Evolutionary conservation across 1,140 invertebrate species (phyloP).

Genomic region (Wasmannia auropunctata): DNA sequence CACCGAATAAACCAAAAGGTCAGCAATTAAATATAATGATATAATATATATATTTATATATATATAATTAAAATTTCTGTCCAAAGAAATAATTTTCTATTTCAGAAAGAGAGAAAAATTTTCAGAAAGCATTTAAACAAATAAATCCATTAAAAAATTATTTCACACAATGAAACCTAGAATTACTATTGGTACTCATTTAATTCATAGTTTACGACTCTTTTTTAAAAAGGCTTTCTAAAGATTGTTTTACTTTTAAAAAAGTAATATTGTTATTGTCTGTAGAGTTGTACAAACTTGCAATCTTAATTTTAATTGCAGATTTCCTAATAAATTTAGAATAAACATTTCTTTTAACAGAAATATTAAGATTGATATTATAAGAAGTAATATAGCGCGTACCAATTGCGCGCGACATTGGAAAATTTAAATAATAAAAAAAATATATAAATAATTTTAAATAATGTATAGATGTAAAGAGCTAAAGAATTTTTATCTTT

Average conservation of each 20-base stretch:
- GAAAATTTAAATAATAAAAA: too few relatives aligned
- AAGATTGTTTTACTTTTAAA: too few relatives aligned
- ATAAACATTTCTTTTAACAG: neutral
- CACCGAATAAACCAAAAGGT: conserved; percentile 73
- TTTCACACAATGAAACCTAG: neutral
- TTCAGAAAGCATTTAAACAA: neutral
- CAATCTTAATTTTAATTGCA: neutral
- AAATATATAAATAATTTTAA: neutral
- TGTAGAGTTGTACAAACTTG: neutral
- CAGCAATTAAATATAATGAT: neutral
- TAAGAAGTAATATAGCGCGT: too few relatives aligned
- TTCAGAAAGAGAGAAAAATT: neutral
- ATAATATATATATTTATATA: neutral
- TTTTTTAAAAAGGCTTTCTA: too few relatives aligned
- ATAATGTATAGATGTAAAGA: neutral
- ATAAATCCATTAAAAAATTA: neutral
- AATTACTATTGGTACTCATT: neutral
- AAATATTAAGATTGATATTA: neutral
- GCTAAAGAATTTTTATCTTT: neutral
- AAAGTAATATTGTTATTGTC: too few relatives aligned
- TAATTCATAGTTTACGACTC: neutral
- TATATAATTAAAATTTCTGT: neutral
- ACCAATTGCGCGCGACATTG: too few relatives aligned
- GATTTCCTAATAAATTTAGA: neutral
- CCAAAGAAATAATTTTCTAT: neutral